Evolutionary conservation across 2,888 invertebrate genomes (phyloP), one percentile per base, ranked within the genome.

Genomic region (Tetrapedia diversipes): DNA sequence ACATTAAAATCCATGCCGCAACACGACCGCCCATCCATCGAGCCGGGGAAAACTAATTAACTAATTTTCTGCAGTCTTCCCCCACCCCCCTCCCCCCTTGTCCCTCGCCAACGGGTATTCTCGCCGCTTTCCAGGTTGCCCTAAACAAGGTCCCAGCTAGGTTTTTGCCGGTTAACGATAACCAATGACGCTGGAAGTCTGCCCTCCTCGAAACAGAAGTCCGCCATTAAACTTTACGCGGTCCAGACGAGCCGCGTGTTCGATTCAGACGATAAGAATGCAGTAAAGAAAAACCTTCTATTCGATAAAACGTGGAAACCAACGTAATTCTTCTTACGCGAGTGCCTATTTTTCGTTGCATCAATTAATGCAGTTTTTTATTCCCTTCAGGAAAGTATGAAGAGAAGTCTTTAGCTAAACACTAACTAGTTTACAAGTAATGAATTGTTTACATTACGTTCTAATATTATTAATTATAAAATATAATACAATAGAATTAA

Each of bases 1-100:
- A 29, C 69, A 65, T 79, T 77, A 65, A 79, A 70, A 65, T 70
- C 60, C 57, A 70, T 60, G 59, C 63, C 39, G 61, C 43, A 24
- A 57, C 67, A 32, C 69, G 70, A 51, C 59, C 47, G 70, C 75
- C 74, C 76, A 78, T 81, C 79, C 81, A 63, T 69, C 68, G 76
- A 56, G 60, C 77, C 73, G 77, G 47, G 77, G 83, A 85, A 89
- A 89, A 88, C 86, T 88, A 89, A 89, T 89, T 89, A 89, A 88
- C 83, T 85, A 89, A 88, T 89, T 89, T 87, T 80, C 67, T 57
- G n/a, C 39, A 39, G 43, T 45, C 32, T 43, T 37, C 29, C 34
- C 56, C 1, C 11, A 34, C 43, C 4, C 24, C 11, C 4, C 2
- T 4, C 7, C 14, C 4, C n/a, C 1, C 0, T 34, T 4, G 0